A percentile compares a stretch with the other conserved stretches of the same genome.
Evolutionary conservation across 2,888 invertebrate species (phyloP).

Genomic region (Toxonevra muliebris): DNA sequence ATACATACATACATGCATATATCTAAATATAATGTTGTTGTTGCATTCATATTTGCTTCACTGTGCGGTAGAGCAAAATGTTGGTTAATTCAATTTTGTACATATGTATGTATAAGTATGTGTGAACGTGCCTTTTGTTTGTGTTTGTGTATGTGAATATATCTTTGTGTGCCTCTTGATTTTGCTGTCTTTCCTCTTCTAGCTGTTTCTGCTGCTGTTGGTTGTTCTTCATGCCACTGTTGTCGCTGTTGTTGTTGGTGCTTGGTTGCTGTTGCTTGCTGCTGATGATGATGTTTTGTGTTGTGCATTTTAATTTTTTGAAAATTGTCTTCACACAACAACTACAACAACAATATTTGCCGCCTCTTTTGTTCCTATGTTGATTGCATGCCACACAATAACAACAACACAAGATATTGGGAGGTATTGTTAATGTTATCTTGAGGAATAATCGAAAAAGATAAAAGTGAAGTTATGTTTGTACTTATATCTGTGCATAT

Average conservation of each 20-base stretch:
- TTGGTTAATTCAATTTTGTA: not conserved
- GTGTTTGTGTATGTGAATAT: not conserved
- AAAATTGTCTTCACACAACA: conserved; percentile 11
- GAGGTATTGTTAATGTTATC: too few relatives aligned
- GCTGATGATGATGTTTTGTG: conserved; percentile 7
- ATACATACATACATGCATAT: conserved; percentile 10
- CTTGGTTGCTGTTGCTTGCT: not conserved
- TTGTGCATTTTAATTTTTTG: conserved; percentile 27
- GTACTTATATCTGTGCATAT: too few relatives aligned
- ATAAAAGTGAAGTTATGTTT: too few relatives aligned
- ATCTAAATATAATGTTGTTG: conserved; percentile 8
- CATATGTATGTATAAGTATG: not conserved
- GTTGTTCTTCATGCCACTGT: not conserved
- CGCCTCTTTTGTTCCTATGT: too few relatives aligned
- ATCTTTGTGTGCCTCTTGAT: conserved; percentile 4
- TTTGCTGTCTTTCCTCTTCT: not conserved
- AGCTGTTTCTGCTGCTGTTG: not conserved
- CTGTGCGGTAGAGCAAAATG: not conserved
- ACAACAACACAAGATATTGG: too few relatives aligned
- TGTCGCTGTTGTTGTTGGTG: not conserved
- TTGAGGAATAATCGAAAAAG: too few relatives aligned
- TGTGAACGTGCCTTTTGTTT: not conserved
- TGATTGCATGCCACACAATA: too few relatives aligned
- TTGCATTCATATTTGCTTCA: not conserved
- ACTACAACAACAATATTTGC: not conserved